These are phyloP conservation scores for Rhegmatorhina hoffmannsi DNA, from an alignment of 2,113 vertebrate genomes.

Conservation along the genomic window DNA sequence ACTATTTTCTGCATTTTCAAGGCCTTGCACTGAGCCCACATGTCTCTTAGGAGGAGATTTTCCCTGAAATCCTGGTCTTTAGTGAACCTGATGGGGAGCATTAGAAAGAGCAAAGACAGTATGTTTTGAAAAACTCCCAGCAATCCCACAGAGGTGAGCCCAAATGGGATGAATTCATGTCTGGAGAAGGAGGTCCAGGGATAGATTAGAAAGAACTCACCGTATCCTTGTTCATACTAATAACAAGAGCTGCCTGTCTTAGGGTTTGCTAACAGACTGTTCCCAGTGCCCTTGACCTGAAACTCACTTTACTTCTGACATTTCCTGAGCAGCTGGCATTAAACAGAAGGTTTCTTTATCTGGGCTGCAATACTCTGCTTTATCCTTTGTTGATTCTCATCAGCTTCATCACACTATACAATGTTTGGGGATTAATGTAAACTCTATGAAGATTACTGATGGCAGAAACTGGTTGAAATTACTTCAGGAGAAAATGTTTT, in stretches of 20 bases:
- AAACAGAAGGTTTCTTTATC: constrained; percentile 63
- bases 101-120: neutral
- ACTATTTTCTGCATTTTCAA: neutral
- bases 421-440: constrained; percentile 61
- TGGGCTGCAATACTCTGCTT: constrained; percentile 27
- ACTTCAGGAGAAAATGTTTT: neutral
- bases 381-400: constrained; percentile 69
- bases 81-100: neutral
- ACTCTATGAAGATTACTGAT: constrained; percentile 39
- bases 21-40: neutral
- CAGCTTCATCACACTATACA: constrained; percentile 53
- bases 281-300: constrained; percentile 66
- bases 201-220: constrained; percentile 48
- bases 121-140: constrained; percentile 15
- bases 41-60: constrained; percentile 26
- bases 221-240: constrained; percentile 56
- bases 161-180: neutral
- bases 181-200: neutral
- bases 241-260: constrained; percentile 42
- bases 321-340: constrained; percentile 68
- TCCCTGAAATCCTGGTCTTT: constrained; percentile 19
- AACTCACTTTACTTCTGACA: constrained; percentile 62
- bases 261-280: constrained; percentile 49
- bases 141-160: constrained; percentile 20
- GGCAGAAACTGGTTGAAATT: neutral